Conservation (phyloP, 2,113 vertebrate genomes). For the Galeopterus variegatus region DNA sequence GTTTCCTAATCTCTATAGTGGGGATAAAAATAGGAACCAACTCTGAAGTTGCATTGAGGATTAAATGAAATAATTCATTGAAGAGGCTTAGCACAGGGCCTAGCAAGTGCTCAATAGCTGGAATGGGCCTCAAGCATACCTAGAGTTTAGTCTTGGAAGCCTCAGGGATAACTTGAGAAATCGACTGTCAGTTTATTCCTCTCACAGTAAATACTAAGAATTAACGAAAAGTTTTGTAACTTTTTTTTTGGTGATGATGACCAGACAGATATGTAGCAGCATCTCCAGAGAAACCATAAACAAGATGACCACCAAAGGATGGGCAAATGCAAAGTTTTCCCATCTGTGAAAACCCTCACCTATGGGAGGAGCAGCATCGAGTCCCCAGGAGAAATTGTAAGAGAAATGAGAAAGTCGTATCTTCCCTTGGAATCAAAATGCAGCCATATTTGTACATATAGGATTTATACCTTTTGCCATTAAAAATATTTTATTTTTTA, state of each 20-base stretch:
- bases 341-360: background rate
- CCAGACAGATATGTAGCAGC: background rate
- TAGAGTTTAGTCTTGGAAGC: background rate
- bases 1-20: background rate
- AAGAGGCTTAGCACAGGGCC: background rate
- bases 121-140: background rate
- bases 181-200: background rate
- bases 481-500: slow-evolving; percentile 36
- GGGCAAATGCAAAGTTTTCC: background rate
- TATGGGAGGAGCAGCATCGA: background rate
- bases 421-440: background rate
- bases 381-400: background rate
- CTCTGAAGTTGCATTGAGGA: background rate
- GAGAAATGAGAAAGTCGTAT: background rate
- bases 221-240: background rate
- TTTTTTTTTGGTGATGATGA: background rate
- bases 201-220: background rate
- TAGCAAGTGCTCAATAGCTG: background rate
- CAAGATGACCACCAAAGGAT: background rate
- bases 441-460: background rate
- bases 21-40: background rate
- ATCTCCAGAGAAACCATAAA: background rate
- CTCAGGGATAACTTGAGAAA: background rate
- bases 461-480: background rate
- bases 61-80: background rate